Conservation (phyloP, 1,140 invertebrate genomes). For the Lutraria rhynchaena region DNA sequence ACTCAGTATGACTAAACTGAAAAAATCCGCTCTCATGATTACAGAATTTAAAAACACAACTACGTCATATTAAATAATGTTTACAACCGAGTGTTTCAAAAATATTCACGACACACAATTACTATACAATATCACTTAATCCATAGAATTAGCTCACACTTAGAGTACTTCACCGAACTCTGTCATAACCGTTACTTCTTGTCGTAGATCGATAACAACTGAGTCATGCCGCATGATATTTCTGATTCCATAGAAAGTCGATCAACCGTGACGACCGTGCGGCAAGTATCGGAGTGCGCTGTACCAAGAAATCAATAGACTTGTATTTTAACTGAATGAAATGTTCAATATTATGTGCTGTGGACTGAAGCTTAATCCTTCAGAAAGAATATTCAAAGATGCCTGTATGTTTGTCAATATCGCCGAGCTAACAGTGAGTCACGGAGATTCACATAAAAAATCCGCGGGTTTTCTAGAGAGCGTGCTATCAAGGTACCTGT, state of each 20-base stretch:
- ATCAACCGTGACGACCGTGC: slow-evolving; percentile 16
- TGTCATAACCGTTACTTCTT: neutral
- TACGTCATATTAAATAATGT: neutral
- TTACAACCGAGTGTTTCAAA: neutral
- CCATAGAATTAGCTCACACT: neutral
- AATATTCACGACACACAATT: neutral
- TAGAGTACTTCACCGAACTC: neutral
- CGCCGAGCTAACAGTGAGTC: too few relatives aligned
- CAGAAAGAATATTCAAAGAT: too few relatives aligned
- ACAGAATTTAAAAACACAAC: neutral
- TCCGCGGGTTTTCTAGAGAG: too few relatives aligned
- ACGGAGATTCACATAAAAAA: too few relatives aligned
- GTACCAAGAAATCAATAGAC: slow-evolving; percentile 21
- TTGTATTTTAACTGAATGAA: slow-evolving; percentile 8
- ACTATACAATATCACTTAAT: neutral
- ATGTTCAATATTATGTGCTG: too few relatives aligned
- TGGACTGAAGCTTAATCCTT: too few relatives aligned
- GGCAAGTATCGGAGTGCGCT: slow-evolving; percentile 1
- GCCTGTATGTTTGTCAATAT: too few relatives aligned
- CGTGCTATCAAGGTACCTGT: too few relatives aligned
- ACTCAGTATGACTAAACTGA: too few relatives aligned
- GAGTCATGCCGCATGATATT: slow-evolving; percentile 41
- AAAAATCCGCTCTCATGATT: too few relatives aligned
- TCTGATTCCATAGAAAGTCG: slow-evolving; percentile 18
- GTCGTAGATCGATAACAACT: slow-evolving; percentile 12